These are phyloP conservation scores for Steinernema feltiae DNA, from an alignment of 1,140 invertebrate species.

Conservation along the genomic window DNA sequence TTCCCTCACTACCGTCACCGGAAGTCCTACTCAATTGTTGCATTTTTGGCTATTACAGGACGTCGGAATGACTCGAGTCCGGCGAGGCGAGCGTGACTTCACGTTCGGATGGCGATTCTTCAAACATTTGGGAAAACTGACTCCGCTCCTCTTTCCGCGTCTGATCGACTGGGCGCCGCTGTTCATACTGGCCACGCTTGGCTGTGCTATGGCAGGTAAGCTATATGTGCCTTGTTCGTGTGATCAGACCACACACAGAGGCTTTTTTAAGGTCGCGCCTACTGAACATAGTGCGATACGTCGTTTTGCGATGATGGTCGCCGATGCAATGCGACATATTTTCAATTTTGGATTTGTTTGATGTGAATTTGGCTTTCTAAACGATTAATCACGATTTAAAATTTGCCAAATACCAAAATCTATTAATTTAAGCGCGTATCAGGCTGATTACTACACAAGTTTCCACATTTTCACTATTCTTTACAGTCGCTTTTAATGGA, in stretches of 20 bases:
- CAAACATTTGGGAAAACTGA: background rate
- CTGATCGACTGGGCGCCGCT: constrained; percentile 16
- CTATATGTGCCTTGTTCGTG: constrained; percentile 20
- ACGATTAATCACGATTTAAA: too few relatives aligned
- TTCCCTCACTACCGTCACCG: background rate
- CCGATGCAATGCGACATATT: too few relatives aligned
- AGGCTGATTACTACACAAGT: too few relatives aligned
- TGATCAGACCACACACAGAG: background rate
- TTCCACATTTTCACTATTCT: too few relatives aligned
- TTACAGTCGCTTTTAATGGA: too few relatives aligned
- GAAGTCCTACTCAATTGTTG: background rate
- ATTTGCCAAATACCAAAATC: background rate
- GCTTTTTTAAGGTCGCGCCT: too few relatives aligned
- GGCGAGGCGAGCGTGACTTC: background rate
- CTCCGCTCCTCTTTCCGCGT: background rate
- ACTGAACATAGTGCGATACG: too few relatives aligned
- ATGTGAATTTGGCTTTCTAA: too few relatives aligned
- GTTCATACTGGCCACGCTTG: constrained; percentile 11
- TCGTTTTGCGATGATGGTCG: too few relatives aligned
- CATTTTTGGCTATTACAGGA: background rate
- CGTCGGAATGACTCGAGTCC: background rate
- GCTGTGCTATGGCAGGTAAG: constrained; percentile 22
- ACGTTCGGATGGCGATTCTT: constrained; percentile 8
- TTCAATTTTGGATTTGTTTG: too few relatives aligned
- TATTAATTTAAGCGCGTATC: background rate